These are phyloP conservation scores for Aphelinus atriplicis DNA, from an alignment of 1,140 invertebrate genomes.

Conservation along the genomic window DNA sequence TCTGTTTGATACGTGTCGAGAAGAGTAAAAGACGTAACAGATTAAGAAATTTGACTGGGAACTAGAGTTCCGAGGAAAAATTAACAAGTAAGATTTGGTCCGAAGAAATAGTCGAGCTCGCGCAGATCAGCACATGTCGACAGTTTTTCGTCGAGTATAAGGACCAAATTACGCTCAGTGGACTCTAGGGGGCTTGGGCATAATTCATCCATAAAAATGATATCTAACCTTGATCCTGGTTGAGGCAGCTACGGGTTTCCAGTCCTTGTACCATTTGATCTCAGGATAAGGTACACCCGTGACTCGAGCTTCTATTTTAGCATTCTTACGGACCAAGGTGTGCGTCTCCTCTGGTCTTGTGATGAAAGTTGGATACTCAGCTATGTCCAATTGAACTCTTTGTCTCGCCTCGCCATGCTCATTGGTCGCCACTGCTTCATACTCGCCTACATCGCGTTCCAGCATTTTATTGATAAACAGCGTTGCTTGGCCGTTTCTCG, in stretches of 20 bases:
- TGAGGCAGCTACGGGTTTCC: conserved; percentile 86
- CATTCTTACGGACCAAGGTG: conserved; percentile 78
- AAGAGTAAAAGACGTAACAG: too few relatives aligned
- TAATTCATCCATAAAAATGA: not conserved
- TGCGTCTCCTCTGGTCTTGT: conserved; percentile 84
- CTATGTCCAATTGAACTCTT: conserved; percentile 83
- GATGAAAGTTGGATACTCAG: conserved; percentile 92
- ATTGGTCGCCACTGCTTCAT: conserved; percentile 93
- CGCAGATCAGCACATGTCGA: too few relatives aligned
- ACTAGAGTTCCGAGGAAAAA: too few relatives aligned
- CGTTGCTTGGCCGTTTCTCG: conserved; percentile 87
- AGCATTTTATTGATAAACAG: conserved; percentile 89
- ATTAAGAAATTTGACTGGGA: too few relatives aligned
- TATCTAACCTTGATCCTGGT: conserved; percentile 78
- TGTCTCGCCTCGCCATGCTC: conserved; percentile 91
- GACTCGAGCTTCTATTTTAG: conserved; percentile 84
- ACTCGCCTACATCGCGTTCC: conserved; percentile 90
- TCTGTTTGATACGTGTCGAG: too few relatives aligned
- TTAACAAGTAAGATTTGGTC: too few relatives aligned
- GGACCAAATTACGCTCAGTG: too few relatives aligned
- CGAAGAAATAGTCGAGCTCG: too few relatives aligned
- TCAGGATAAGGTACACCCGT: conserved; percentile 92
- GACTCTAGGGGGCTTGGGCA: too few relatives aligned
- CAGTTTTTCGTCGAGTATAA: too few relatives aligned
- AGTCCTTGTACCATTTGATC: conserved; percentile 98